Conservation (phyloP, 2,797 vertebrate species). For the Urophycis tenuis region DNA sequence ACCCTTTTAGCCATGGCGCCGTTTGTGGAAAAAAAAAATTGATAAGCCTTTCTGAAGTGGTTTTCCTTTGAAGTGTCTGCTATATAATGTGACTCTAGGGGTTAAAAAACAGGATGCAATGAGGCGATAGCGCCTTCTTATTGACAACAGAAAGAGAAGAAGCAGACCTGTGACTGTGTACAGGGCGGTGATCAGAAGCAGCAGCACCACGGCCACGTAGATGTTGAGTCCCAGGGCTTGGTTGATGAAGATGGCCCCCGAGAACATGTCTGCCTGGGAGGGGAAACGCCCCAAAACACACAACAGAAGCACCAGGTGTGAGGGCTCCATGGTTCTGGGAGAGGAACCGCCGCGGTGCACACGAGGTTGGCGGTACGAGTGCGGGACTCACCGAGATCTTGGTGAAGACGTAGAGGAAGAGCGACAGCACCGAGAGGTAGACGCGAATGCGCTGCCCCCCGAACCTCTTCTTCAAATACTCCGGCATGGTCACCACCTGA, state of each 20-base stretch:
- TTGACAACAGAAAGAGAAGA: neutral
- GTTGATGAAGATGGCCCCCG: conserved; percentile 92
- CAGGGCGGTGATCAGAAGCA: conserved; percentile 80
- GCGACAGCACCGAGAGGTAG: conserved; percentile 86
- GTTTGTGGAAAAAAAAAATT: conserved; percentile 6
- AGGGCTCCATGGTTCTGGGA: too few species aligned
- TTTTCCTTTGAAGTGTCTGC: conserved; percentile 14
- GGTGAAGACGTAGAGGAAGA: conserved; percentile 81
- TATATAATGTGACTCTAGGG: neutral
- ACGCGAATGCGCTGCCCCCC: conserved; percentile 87
- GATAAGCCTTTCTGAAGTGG: conserved; percentile 35
- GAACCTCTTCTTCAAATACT: conserved; percentile 88
- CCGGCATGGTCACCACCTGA: conserved; percentile 92
- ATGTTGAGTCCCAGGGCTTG: conserved; percentile 83
- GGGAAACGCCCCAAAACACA: too few species aligned
- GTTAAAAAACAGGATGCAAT: neutral
- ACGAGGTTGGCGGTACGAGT: neutral
- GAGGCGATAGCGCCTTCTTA: too few species aligned
- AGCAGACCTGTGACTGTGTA: conserved; percentile 87
- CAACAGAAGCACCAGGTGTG: too few species aligned
- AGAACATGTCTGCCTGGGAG: conserved; percentile 89
- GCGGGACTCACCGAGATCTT: conserved; percentile 86
- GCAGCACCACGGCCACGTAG: conserved; percentile 80
- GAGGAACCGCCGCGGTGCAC: too few species aligned
- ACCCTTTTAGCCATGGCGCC: conserved; percentile 19